Evolutionary conservation across 2,888 invertebrate genomes (phyloP).

Genomic region (Geophilus truncorum): DNA sequence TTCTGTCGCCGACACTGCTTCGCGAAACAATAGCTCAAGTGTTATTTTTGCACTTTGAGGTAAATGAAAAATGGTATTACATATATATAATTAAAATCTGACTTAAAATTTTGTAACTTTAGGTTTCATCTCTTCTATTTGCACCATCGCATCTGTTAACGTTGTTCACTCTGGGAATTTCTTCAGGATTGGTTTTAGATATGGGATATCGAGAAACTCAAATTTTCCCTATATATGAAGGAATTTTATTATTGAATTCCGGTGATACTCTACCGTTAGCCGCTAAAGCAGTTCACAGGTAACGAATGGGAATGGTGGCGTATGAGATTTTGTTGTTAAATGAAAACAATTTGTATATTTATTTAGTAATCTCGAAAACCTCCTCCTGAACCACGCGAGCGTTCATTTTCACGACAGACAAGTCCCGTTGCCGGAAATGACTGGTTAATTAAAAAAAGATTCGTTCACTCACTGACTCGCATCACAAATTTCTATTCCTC

Average conservation of each 20-base stretch:
- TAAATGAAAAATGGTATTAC: constrained; percentile 52
- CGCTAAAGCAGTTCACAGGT: constrained; percentile 56
- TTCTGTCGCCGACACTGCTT: constrained; percentile 73
- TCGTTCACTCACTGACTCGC: not conserved
- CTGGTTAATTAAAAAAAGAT: not conserved
- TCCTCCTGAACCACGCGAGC: not conserved
- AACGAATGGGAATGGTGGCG: too few species aligned
- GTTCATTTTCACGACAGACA: constrained; percentile 20
- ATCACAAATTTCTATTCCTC: too few species aligned
- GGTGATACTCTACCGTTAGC: constrained; percentile 76
- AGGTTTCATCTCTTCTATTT: constrained; percentile 71
- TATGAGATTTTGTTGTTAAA: not conserved
- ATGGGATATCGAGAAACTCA: constrained; percentile 79
- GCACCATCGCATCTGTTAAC: constrained; percentile 80
- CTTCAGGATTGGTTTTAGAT: constrained; percentile 77
- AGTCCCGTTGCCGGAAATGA: not conserved
- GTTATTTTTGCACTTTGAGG: constrained; percentile 88
- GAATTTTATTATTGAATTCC: constrained; percentile 75
- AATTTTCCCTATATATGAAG: constrained; percentile 77
- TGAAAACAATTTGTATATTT: not conserved
- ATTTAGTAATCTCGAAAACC: constrained; percentile 18
- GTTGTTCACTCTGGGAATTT: constrained; percentile 73
- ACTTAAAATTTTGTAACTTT: constrained; percentile 41
- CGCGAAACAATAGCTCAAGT: constrained; percentile 84
- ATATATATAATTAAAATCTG: not conserved